Conservation (phyloP, 2,888 invertebrate genomes). For the Zootermopsis nevadensis region DNA sequence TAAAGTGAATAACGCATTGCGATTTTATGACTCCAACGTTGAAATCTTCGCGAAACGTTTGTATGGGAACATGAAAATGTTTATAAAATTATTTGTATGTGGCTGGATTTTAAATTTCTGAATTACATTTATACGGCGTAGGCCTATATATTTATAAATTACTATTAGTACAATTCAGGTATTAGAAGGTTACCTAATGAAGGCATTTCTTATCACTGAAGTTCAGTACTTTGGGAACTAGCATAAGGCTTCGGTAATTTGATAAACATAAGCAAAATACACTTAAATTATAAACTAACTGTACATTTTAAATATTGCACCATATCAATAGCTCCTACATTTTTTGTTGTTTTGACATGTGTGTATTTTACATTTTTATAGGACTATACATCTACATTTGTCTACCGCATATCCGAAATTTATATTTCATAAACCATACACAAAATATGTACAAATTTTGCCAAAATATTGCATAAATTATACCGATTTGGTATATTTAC, state of each 20-base stretch:
- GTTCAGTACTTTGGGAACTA: constrained; percentile 23
- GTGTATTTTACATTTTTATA: neutral
- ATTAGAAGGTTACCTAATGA: neutral
- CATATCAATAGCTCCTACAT: constrained; percentile 49
- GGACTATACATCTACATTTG: neutral
- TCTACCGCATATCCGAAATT: constrained; percentile 1
- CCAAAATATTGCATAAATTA: constrained; percentile 30
- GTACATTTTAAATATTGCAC: constrained; percentile 49
- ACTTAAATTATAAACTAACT: constrained; percentile 16
- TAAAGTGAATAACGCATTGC: too few species aligned
- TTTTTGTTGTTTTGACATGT: neutral
- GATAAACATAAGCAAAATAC: neutral
- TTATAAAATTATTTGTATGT: too few species aligned
- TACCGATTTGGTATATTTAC: constrained; percentile 2
- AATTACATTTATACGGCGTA: too few species aligned
- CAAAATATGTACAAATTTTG: constrained; percentile 35
- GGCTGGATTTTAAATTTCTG: too few species aligned
- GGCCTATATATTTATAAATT: too few species aligned
- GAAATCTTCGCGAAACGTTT: too few species aligned
- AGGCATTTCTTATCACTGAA: neutral
- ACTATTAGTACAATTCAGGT: neutral
- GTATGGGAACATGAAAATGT: too few species aligned
- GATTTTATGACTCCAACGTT: too few species aligned
- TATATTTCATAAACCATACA: neutral
- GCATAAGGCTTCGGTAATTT: neutral